phyloP scores from a whole-genome alignment of 2,888 invertebrate species.

The Coremacera marginata region DNA sequence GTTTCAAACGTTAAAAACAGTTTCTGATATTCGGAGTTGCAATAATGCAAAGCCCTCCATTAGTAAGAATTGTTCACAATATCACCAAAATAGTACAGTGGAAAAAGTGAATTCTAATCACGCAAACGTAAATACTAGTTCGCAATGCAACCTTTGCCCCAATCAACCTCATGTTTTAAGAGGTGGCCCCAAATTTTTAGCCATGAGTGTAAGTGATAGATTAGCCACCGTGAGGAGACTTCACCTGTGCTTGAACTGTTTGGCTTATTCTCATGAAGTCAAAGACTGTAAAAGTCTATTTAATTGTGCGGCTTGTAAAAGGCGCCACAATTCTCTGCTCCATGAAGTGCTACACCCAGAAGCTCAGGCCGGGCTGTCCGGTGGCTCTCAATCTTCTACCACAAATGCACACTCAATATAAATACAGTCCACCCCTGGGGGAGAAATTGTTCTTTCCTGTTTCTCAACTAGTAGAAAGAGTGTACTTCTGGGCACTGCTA shows the following conservation, averaged over 20 bases:
- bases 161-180: constrained; percentile 10
- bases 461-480: constrained; percentile 1
- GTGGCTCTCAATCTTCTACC: neutral
- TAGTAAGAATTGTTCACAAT: neutral
- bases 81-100: neutral
- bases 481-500: too few species aligned
- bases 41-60: too few species aligned
- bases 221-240: too few species aligned
- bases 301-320: too few species aligned
- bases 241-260: too few species aligned
- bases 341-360: neutral
- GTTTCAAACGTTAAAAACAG: constrained; percentile 36
- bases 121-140: too few species aligned
- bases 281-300: too few species aligned
- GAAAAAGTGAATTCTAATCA: too few species aligned
- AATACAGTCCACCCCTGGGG: neutral
- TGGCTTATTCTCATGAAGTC: too few species aligned
- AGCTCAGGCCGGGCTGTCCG: neutral
- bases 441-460: neutral
- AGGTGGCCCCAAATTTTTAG: constrained; percentile 10
- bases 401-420: neutral
- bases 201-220: too few species aligned
- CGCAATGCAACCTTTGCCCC: neutral
- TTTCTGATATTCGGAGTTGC: constrained; percentile 29
- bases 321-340: too few species aligned